Percentiles rank a stretch among this genome's conserved stretches.
phyloP scores from a whole-genome alignment of 2,797 vertebrate genomes.

The Neosilurus mollespiculum region DNA sequence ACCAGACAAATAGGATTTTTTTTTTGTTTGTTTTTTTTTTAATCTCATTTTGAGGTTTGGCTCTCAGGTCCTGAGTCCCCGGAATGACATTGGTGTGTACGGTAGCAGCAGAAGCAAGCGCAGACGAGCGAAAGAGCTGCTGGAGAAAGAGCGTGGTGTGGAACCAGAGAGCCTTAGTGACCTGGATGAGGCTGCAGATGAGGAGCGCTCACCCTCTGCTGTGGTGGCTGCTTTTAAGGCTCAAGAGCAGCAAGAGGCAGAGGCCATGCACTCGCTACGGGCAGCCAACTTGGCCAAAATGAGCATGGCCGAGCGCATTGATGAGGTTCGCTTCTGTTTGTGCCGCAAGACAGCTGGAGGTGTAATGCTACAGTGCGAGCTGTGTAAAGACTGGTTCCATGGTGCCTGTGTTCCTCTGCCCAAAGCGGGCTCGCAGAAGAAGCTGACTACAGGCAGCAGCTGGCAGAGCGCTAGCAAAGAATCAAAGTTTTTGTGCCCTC shows the following conservation, averaged over 20 bases:
- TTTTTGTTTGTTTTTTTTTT: not conserved
- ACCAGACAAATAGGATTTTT: not conserved
- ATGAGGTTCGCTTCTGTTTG: conserved; percentile 97
- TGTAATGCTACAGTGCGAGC: conserved; percentile 97
- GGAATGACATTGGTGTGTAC: conserved; percentile 91
- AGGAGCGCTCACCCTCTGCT: conserved; percentile 85
- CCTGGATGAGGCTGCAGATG: conserved; percentile 85
- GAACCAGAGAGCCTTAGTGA: conserved; percentile 88
- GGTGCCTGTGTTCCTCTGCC: conserved; percentile 93
- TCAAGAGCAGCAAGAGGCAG: conserved; percentile 91
- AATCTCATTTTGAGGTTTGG: too few relatives aligned
- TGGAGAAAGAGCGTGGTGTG: conserved; percentile 89
- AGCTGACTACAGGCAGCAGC: conserved; percentile 68
- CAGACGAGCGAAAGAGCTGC: conserved; percentile 88
- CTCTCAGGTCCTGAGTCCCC: conserved; percentile 89
- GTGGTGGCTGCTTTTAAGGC: conserved; percentile 95
- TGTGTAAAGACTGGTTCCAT: conserved; percentile 99
- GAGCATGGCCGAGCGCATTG: conserved; percentile 94
- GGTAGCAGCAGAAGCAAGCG: conserved; percentile 92
- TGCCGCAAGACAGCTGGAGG: conserved; percentile 94
- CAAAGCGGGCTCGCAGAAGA: conserved; percentile 90
- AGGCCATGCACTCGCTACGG: conserved; percentile 91
- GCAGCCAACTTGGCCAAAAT: conserved; percentile 95
- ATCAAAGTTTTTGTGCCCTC: conserved; percentile 92
- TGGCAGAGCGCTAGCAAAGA: conserved; percentile 93